Base-by-base conservation (phyloP, 1,140 invertebrate genomes). In the Archivesica marissinica region DNA sequence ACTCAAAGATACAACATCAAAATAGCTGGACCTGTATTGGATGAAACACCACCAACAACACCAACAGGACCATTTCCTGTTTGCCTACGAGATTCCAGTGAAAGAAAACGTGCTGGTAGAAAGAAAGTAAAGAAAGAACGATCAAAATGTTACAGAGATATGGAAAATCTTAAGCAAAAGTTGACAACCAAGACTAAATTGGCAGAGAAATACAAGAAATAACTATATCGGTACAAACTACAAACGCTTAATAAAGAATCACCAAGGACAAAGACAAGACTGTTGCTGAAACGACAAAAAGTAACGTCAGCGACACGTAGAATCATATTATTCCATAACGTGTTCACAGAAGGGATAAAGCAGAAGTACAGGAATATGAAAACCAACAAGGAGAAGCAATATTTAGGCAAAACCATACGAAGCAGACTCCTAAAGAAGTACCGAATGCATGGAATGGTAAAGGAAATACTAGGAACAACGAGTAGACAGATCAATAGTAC, bases 11-110 rank as follows among this genome's bases (percentile, higher is more conserved):
- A 39, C 23, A 33, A 41, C 33, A 61, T 25, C 3, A 77, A 3
- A 25, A n/a, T n/a, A 33, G 15, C 4, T 11, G 20, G 33, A 3
- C 4, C 61, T 15, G 50, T 13, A 35, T 7, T 4, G 3, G 17
- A 35, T 15, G n/a, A n/a, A n/a, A 77, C 75, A 77, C 75, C 75
- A 35, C 75, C 75, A n/a, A 6, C 50, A 35, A 17, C 75, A 56
- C 75, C 75, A n/a, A 13, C 41, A n/a, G 23, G 20, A 39, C 20
- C 23, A 25, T 15, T 13, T 6, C 25, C 6, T 4, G 44, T 20
- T 20, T 3, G 44, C 25, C 6, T 54, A 2, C 6, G 54, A 30
- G 54, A 56, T 15, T 20, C 15, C 4, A 9, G 44, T 9, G 25
- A 17, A 25, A 54, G 38, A 28, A 20, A 13, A 54, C 4, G 17